Evolutionary conservation across 2,113 vertebrate genomes (phyloP), one percentile per base, ranked within the genome.

Genomic region (Odontesthes bonariensis): DNA sequence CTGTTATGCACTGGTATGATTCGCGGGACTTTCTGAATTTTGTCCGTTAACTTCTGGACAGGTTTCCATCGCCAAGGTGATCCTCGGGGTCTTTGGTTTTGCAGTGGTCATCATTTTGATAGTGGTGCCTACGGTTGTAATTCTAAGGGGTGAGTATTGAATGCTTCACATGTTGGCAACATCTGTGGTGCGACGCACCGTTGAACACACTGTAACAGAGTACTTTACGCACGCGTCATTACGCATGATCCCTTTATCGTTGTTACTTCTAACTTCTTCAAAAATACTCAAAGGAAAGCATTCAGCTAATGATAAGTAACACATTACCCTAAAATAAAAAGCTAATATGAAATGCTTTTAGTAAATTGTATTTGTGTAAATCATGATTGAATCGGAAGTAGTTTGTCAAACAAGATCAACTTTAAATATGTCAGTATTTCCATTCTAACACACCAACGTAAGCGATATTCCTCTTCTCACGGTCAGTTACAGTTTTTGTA

Each of bases 61-160:
- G 93, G 77, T 85, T 53, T 71, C 84, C n/a, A n/a, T 90, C 38
- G 79, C 55, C 4, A 94, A 94, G 75, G 78, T 92, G 49, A 3
- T 94, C 32, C 74, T 95, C 5, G 93, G 85, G 12, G 38, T 94
- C 17, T 47, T 86, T 4, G 94, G 86, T 13, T 12, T 85, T 0
- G 85, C 80, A 0, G 89, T 86, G 27, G 87, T 94, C 20, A 80
- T 94, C 27, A 51, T 80, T 9, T 51, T 94, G 52, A 95, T 95
- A 10, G 91, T 84, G 14, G 94, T 95, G 0, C 95, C 95, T 12
- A 92, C 92, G 2, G 82, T 75, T 5, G 59, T 95, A 3, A 87
- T 58, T 56, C 38, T 94, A 5, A 91, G 81, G 0, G 92, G 94
- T 95, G 86, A 82, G 92, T 79, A 38, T 38, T 38, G 35, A 38